These are phyloP conservation scores for Paratilapia polleni DNA, from an alignment of 2,113 vertebrate species.

Conservation along the genomic window DNA sequence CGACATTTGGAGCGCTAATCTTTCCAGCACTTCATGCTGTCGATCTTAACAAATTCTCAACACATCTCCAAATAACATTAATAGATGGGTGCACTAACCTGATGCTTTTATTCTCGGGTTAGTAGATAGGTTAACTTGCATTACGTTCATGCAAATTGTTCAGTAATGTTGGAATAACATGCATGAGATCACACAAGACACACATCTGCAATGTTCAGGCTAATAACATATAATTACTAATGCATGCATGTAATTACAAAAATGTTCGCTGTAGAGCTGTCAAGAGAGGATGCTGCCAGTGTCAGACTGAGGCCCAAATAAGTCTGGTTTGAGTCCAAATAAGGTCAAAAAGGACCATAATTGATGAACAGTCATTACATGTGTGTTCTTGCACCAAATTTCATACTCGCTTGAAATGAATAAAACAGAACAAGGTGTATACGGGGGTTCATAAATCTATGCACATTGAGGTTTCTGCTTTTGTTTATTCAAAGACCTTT, in stretches of 20 bases:
- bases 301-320: conserved; percentile 30
- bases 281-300: conserved; percentile 12
- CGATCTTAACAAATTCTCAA: conserved; percentile 28
- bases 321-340: conserved; percentile 34
- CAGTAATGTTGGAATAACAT: conserved; percentile 3
- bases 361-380: conserved; percentile 4
- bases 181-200: not conserved
- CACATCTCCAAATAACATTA: conserved; percentile 19
- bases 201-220: not conserved
- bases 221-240: conserved; percentile 15
- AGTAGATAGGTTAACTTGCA: not conserved
- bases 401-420: conserved; percentile 9
- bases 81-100: conserved; percentile 12
- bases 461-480: conserved; percentile 7
- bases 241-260: conserved; percentile 25
- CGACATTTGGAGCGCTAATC: conserved; percentile 63
- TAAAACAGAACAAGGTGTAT: not conserved
- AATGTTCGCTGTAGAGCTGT: conserved; percentile 24
- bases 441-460: conserved; percentile 1
- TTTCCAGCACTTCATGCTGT: conserved; percentile 50
- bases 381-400: conserved; percentile 9
- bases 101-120: not conserved
- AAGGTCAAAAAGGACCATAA: conserved; percentile 43
- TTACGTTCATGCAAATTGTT: not conserved
- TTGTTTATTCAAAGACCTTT: conserved; percentile 4